Percentiles rank a stretch among this genome's conserved stretches.
Conservation (phyloP, 35 echinoderm and acorn worm species). For the Eucidaris tribuloides region DNA sequence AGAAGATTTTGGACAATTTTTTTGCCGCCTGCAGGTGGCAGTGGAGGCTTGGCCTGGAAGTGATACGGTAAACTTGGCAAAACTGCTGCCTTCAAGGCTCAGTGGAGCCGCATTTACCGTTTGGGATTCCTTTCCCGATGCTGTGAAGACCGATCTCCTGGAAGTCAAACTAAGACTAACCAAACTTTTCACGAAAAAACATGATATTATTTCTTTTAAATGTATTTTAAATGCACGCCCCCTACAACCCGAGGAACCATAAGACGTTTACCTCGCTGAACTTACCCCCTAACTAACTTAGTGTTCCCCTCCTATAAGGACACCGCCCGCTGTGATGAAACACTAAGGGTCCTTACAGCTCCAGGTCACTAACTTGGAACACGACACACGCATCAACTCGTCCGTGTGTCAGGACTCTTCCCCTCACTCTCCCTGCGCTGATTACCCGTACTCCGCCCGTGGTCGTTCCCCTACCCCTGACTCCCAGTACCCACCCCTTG, state of each 20-base stretch:
- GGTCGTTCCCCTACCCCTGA: neutral
- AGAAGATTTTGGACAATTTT: conserved; percentile 7
- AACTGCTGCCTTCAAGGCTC: conserved; percentile 21
- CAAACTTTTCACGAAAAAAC: neutral
- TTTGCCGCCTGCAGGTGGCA: neutral
- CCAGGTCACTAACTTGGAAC: neutral
- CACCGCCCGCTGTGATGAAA: conserved; percentile 4
- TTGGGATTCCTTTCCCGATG: conserved; percentile 22
- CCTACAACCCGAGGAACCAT: neutral
- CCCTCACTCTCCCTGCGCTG: neutral
- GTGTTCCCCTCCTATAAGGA: conserved; percentile 30
- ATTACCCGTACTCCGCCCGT: neutral
- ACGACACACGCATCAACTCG: neutral
- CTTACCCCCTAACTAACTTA: neutral
- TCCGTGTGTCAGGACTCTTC: neutral
- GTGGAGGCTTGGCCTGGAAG: too few relatives aligned
- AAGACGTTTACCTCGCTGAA: conserved; percentile 41
- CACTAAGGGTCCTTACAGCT: neutral
- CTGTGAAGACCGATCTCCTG: neutral
- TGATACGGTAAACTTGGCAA: conserved; percentile 23
- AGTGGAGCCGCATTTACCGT: conserved; percentile 11
- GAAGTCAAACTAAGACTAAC: neutral
- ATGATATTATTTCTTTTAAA: conserved; percentile 5
- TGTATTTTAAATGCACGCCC: conserved; percentile 20
- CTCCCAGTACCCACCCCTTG: neutral